phyloP scores from a whole-genome alignment of 1,140 invertebrate genomes.

The Drosophila sucinea region DNA sequence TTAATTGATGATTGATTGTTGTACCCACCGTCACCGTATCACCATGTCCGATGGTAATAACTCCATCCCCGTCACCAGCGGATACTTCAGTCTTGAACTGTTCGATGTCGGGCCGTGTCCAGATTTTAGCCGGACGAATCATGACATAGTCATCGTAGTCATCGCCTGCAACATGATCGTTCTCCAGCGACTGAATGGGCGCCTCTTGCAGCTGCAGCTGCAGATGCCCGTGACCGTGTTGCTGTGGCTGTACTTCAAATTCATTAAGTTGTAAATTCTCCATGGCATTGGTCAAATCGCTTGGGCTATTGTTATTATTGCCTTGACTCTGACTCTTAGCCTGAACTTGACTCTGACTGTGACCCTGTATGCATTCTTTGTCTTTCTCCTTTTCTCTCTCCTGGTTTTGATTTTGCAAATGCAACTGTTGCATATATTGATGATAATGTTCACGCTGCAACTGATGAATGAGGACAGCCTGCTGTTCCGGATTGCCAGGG shows the following conservation, averaged over 20 bases:
- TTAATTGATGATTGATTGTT: neutral
- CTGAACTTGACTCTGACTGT: constrained; percentile 15
- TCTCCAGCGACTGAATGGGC: neutral
- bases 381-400: constrained; percentile 21
- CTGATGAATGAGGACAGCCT: constrained; percentile 95
- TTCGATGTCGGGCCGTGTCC: constrained; percentile 95
- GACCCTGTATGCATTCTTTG: neutral
- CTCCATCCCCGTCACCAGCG: constrained; percentile 95
- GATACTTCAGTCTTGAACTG: constrained; percentile 96
- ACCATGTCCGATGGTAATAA: constrained; percentile 95
- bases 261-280: constrained; percentile 47
- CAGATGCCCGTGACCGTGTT: constrained; percentile 19
- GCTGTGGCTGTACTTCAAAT: constrained; percentile 32
- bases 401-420: constrained; percentile 83
- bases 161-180: constrained; percentile 53
- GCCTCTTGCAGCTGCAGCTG: constrained; percentile 12
- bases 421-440: constrained; percentile 96
- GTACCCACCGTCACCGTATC: constrained; percentile 94
- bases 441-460: constrained; percentile 99
- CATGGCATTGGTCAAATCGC: constrained; percentile 57
- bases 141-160: constrained; percentile 83
- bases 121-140: constrained; percentile 95
- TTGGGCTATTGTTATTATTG: constrained; percentile 49
- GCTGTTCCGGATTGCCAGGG: constrained; percentile 95
- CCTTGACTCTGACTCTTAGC: constrained; percentile 6